phyloP scores from a whole-genome alignment of 2,797 vertebrate genomes.

The Leptatherina wallacei region DNA sequence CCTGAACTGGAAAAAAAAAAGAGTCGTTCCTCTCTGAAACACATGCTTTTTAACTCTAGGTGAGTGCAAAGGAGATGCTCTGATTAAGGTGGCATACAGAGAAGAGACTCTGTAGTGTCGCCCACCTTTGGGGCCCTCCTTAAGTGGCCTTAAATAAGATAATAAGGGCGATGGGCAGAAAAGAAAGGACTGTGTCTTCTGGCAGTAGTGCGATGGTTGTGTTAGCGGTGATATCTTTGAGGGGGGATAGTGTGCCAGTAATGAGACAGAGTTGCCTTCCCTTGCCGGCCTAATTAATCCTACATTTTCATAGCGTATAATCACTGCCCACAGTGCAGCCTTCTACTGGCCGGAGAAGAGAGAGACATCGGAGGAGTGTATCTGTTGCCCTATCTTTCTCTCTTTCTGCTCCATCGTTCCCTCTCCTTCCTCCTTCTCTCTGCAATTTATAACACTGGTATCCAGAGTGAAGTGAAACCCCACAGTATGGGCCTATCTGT shows the following conservation, averaged over 20 bases:
- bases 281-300: constrained; percentile 93
- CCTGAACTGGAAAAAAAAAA: constrained; percentile 66
- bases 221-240: constrained; percentile 89
- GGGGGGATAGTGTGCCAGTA: constrained; percentile 87
- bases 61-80: constrained; percentile 70
- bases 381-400: constrained; percentile 72
- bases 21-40: constrained; percentile 49
- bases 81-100: constrained; percentile 76
- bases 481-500: constrained; percentile 90
- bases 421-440: constrained; percentile 64
- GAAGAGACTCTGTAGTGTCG: constrained; percentile 72
- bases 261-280: constrained; percentile 91
- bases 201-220: constrained; percentile 86
- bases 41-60: constrained; percentile 56
- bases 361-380: constrained; percentile 80
- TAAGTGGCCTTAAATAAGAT: constrained; percentile 92
- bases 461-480: constrained; percentile 87
- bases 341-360: constrained; percentile 80
- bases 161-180: constrained; percentile 88
- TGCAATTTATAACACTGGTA: constrained; percentile 89
- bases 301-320: constrained; percentile 92
- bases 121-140: constrained; percentile 87
- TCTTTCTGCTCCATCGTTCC: constrained; percentile 56
- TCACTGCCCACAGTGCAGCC: constrained; percentile 88
- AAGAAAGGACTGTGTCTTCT: constrained; percentile 91